Conservation (phyloP, 1,140 invertebrate genomes). For the Eupeodes corollae region DNA sequence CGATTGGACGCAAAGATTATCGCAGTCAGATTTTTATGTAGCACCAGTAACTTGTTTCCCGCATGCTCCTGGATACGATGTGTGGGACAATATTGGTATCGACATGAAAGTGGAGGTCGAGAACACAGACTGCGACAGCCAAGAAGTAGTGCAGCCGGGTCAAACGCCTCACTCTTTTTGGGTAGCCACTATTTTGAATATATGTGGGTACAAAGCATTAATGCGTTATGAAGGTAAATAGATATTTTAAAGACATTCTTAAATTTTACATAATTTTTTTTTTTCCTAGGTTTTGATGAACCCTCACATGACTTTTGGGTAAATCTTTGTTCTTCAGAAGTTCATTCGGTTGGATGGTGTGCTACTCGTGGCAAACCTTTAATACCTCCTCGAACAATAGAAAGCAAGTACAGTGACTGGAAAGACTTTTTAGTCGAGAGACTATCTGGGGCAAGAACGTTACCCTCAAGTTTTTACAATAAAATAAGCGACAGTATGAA, state of each 20-base stretch:
- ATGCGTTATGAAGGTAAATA: conserved; percentile 70
- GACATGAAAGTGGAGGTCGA: conserved; percentile 94
- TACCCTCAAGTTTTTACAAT: conserved; percentile 82
- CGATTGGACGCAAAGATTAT: conserved; percentile 71
- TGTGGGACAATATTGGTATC: conserved; percentile 85
- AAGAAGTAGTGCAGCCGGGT: conserved; percentile 48
- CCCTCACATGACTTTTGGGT: conserved; percentile 89
- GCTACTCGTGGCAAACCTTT: conserved; percentile 87
- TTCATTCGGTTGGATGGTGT: conserved; percentile 95
- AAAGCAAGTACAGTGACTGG: conserved; percentile 90
- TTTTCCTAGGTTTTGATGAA: conserved; percentile 62
- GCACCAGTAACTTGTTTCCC: conserved; percentile 83
- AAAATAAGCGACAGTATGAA: conserved; percentile 75
- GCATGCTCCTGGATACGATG: conserved; percentile 81
- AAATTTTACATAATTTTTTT: not conserved
- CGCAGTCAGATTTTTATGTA: conserved; percentile 64
- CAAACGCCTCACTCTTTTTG: conserved; percentile 75
- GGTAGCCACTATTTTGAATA: conserved; percentile 85
- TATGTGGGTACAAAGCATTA: conserved; percentile 86
- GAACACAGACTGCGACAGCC: conserved; percentile 75
- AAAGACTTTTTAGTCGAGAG: conserved; percentile 85
- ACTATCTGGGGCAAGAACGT: conserved; percentile 81
- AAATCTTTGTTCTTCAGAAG: conserved; percentile 81
- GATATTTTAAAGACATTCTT: not conserved
- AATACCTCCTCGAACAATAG: conserved; percentile 82